Evolutionary conservation across 2,888 invertebrate species (phyloP).

Genomic region (Cephus nigrinus): DNA sequence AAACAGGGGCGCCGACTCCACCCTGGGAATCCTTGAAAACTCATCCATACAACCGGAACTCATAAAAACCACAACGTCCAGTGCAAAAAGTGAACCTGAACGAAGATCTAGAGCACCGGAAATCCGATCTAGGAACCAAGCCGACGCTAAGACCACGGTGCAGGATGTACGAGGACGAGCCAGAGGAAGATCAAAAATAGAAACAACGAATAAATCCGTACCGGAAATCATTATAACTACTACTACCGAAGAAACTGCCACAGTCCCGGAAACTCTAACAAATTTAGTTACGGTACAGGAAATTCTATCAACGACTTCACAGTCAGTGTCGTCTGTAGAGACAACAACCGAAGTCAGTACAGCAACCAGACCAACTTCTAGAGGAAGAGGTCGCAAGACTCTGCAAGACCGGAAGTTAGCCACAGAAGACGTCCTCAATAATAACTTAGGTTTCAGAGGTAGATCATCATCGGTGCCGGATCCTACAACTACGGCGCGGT

Average conservation of each 20-base stretch:
- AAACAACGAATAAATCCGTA: neutral
- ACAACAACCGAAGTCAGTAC: slow-evolving; percentile 16
- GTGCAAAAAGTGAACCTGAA: neutral
- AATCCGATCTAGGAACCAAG: slow-evolving; percentile 9
- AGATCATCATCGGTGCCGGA: slow-evolving; percentile 42
- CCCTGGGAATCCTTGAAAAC: neutral
- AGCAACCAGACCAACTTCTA: slow-evolving; percentile 3
- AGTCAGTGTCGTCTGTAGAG: neutral
- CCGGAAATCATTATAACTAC: slow-evolving; percentile 4
- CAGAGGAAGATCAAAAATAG: neutral
- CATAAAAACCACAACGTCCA: neutral
- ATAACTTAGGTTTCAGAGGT: slow-evolving; percentile 57
- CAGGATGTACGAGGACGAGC: slow-evolving; percentile 8
- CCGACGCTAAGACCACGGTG: neutral
- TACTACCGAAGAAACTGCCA: neutral
- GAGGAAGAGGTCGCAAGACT: neutral
- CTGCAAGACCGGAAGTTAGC: slow-evolving; percentile 18
- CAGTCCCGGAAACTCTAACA: neutral
- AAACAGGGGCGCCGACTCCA: neutral
- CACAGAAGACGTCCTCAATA: slow-evolving; percentile 57
- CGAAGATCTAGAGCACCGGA: slow-evolving; percentile 5
- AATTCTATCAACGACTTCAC: neutral
- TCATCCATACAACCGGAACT: slow-evolving; percentile 7
- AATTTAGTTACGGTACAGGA: neutral
- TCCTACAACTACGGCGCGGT: neutral